Conservation (phyloP, 2,113 vertebrate species). For the Clarias magur region DNA sequence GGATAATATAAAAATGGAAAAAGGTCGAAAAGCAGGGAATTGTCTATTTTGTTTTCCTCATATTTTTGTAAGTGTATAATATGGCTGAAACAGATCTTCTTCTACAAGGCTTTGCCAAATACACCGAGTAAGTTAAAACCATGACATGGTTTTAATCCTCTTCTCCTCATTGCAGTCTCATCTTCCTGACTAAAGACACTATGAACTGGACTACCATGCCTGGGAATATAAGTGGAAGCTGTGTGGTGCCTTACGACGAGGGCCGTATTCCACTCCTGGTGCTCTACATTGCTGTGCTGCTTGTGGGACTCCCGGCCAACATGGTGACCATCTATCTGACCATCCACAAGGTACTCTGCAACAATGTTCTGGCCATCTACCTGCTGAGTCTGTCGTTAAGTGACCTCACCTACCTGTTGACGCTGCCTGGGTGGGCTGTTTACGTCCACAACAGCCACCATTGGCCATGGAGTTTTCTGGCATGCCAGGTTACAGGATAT, state of each 20-base stretch:
- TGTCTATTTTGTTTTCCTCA: no score
- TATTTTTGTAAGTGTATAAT: neutral
- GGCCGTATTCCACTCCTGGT: constrained; percentile 65
- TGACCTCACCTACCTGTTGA: constrained; percentile 82
- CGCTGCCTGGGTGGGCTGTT: constrained; percentile 82
- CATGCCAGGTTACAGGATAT: constrained; percentile 76
- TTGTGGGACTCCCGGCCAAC: constrained; percentile 81
- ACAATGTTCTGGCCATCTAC: constrained; percentile 81
- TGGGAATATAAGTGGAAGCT: neutral
- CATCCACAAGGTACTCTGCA: constrained; percentile 67
- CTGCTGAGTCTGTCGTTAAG: constrained; percentile 82
- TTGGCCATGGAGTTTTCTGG: constrained; percentile 63
- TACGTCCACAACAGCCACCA: constrained; percentile 68
- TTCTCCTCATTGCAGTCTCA: neutral
- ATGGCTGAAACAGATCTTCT: neutral
- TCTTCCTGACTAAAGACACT: constrained; percentile 23
- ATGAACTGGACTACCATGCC: constrained; percentile 35
- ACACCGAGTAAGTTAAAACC: neutral
- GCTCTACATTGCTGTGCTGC: constrained; percentile 76
- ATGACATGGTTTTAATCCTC: neutral
- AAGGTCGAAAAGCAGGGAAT: no score
- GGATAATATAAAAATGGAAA: no score
- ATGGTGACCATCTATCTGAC: constrained; percentile 76
- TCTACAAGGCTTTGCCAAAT: neutral
- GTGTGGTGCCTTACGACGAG: constrained; percentile 54